Evolutionary conservation across 2,113 vertebrate species (phyloP).

Genomic region (Podocnemis expansa): DNA sequence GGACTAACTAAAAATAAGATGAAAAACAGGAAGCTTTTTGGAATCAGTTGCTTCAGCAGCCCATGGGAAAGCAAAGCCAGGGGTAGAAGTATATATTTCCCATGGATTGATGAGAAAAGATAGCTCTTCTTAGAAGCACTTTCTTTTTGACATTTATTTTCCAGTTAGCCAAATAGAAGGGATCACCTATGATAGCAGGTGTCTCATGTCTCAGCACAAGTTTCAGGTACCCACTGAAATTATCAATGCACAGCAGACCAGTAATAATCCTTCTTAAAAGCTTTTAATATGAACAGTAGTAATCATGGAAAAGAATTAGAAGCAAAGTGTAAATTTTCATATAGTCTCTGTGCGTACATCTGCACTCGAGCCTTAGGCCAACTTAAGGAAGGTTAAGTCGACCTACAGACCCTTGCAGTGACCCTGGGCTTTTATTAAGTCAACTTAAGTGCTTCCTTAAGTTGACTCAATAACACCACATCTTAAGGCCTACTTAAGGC

Average conservation of each 20-base stretch:
- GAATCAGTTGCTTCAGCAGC: neutral
- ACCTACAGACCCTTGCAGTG: too few relatives aligned
- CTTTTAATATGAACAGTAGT: neutral
- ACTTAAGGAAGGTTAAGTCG: too few relatives aligned
- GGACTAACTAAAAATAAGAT: neutral
- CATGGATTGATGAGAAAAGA: neutral
- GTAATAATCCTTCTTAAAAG: neutral
- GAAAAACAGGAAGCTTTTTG: neutral
- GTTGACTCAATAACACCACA: too few relatives aligned
- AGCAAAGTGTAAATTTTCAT: neutral
- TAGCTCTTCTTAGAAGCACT: neutral
- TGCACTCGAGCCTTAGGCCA: too few relatives aligned
- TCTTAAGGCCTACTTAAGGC: too few relatives aligned
- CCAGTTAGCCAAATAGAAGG: neutral
- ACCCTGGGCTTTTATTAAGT: too few relatives aligned
- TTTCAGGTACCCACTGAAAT: neutral
- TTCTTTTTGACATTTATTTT: neutral
- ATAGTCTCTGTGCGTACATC: neutral
- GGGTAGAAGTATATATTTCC: neutral
- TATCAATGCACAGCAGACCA: neutral
- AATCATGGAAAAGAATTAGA: slow-evolving; percentile 9
- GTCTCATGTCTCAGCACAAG: neutral
- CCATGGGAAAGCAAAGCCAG: neutral
- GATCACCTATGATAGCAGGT: neutral
- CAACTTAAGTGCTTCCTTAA: too few relatives aligned